phyloP scores from a whole-genome alignment of 2,113 vertebrate genomes.

The Oreocharis arfaki region DNA sequence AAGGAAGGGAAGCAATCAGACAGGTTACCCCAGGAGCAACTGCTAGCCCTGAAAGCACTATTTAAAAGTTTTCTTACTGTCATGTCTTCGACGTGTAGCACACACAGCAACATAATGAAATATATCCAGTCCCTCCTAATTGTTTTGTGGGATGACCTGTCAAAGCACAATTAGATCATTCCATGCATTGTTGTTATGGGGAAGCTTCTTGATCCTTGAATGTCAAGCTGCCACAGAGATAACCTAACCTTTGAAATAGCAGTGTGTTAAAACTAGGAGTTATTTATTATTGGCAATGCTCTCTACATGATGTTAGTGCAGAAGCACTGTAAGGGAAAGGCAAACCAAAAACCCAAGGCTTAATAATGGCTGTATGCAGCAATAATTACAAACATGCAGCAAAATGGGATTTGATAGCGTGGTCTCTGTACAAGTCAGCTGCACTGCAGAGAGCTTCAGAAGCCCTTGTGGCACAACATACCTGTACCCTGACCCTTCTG shows the following conservation, averaged over 20 bases:
- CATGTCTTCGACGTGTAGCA: neutral
- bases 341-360: neutral
- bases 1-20: neutral
- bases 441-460: neutral
- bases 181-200: neutral
- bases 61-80: neutral
- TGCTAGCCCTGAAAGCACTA: neutral
- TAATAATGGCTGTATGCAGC: neutral
- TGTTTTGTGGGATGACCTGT: constrained; percentile 15
- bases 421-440: neutral
- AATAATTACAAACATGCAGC: neutral
- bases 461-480: neutral
- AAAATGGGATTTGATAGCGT: neutral
- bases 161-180: constrained; percentile 27
- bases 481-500: neutral
- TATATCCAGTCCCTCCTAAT: neutral
- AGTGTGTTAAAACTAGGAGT: neutral
- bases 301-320: neutral
- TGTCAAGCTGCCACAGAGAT: neutral
- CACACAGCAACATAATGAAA: neutral
- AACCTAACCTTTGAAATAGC: constrained; percentile 2
- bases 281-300: neutral
- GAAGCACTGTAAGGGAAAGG: neutral
- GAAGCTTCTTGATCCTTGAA: constrained; percentile 50
- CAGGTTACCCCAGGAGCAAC: neutral